phyloP scores from a whole-genome alignment of 2,113 vertebrate species.

The Desmodus rotundus region DNA sequence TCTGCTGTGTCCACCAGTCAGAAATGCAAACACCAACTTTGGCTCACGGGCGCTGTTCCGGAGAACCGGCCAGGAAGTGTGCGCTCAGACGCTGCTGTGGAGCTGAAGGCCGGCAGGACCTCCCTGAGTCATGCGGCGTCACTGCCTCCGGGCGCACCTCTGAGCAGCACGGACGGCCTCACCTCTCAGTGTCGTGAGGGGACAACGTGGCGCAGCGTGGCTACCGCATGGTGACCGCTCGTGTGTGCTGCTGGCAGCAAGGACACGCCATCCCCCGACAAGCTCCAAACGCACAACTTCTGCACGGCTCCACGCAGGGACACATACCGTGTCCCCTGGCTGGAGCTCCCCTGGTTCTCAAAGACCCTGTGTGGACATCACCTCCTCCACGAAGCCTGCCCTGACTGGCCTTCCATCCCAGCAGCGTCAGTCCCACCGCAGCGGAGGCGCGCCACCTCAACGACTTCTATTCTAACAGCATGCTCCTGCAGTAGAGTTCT shows the following conservation, averaged over 20 bases:
- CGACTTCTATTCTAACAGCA: neutral
- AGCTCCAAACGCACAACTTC: neutral
- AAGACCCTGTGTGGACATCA: neutral
- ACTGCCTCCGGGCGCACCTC: neutral
- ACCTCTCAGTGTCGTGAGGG: neutral
- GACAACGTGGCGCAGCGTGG: too few relatives aligned
- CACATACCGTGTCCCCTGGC: neutral
- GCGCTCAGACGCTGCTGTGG: too few relatives aligned
- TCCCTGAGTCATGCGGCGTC: neutral
- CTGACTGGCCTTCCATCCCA: neutral
- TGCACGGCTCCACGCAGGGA: too few relatives aligned
- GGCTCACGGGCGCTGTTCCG: neutral
- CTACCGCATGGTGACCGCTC: neutral
- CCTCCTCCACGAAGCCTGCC: neutral
- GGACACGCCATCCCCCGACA: neutral
- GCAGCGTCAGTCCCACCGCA: neutral
- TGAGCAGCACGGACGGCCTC: neutral
- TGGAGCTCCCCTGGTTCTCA: neutral
- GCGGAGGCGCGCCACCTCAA: neutral
- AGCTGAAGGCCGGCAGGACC: neutral
- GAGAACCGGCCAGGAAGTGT: neutral
- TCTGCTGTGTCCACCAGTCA: neutral
- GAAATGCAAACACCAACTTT: neutral
- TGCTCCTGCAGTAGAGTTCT: neutral
- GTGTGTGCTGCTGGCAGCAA: neutral